Evolutionary conservation across 2,113 vertebrate species (phyloP), one percentile per base, ranked within the genome.

Genomic region (Physeter macrocephalus): DNA sequence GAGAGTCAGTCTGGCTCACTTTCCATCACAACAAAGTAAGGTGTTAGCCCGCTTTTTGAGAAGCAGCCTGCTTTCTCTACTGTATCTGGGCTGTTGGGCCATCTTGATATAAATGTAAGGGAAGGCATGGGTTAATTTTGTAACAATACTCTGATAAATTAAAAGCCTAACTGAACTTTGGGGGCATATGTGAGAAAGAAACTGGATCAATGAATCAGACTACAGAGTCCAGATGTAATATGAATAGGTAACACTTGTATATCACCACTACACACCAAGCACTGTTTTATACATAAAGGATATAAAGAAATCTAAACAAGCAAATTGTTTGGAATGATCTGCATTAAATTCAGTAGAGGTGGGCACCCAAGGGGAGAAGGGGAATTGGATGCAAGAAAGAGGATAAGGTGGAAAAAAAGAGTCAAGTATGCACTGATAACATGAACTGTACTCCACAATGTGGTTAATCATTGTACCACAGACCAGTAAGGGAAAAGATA

Each of bases 91-190:
- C 41, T 92, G 13, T 2, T 66, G 43, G 34, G 34, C 6, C 39
- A 93, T 66, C 72, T 57, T 88, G 81, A 82, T 41, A 90, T 36
- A 69, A 93, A 90, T 41, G 21, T 93, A 90, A 95, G 89, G 39
- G 49, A 84, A 86, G 95, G 64, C 52, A 41, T 88, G 41, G 31
- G 36, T 80, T 85, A 86, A 46, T 90, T 86, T 82, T 92, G 3
- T 87, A 74, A 85, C 52, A 93, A 59, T 71, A 85, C 15, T 57
- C 72, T 31, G 27, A 43, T 75, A 93, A 88, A 86, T 57, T 90
- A 95, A 71, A 96, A 96, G 71, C 29, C 43, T 52, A 88, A 91
- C 23, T 67, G 57, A 92, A 75, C 80, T 95, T 94, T 94, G 1
- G 9, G 18, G 49, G n/a, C 23, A 67, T 34, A 74, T 21, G 11